phyloP scores from a whole-genome alignment of 2,797 vertebrate genomes.

The Anas acuta region DNA sequence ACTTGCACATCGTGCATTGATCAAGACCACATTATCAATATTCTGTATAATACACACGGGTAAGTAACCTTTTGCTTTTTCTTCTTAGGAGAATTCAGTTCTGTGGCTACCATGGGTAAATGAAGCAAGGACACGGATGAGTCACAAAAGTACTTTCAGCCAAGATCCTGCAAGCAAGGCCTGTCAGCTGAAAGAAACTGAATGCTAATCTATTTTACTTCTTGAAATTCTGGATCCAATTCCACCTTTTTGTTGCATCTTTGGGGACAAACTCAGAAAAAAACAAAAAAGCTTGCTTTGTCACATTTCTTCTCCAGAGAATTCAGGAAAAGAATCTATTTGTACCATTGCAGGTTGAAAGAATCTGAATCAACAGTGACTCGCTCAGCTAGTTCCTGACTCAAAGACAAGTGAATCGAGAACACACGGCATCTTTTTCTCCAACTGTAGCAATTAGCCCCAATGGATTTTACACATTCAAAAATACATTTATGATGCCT shows the following conservation, averaged over 20 bases:
- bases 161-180: not conserved
- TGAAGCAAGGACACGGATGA: not conserved
- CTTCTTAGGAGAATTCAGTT: not conserved
- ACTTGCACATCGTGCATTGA: not conserved
- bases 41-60: not conserved
- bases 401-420: slow-evolving; percentile 5
- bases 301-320: slow-evolving; percentile 4
- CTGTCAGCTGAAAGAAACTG: not conserved
- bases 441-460: slow-evolving; percentile 19
- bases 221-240: slow-evolving; percentile 6
- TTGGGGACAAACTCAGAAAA: not conserved
- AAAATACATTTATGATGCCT: slow-evolving; percentile 57
- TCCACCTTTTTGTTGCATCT: not conserved
- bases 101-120: not conserved
- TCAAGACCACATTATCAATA: not conserved
- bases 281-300: not conserved
- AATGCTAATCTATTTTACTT: not conserved
- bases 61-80: not conserved
- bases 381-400: not conserved
- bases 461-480: slow-evolving; percentile 19
- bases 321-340: slow-evolving; percentile 12
- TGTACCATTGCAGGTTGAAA: slow-evolving; percentile 12
- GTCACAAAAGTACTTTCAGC: not conserved
- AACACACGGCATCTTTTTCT: not conserved
- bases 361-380: not conserved